Evolutionary conservation across 2,113 vertebrate species (phyloP), one percentile per base, ranked within the genome.

Genomic region (Myotis yumanensis): DNA sequence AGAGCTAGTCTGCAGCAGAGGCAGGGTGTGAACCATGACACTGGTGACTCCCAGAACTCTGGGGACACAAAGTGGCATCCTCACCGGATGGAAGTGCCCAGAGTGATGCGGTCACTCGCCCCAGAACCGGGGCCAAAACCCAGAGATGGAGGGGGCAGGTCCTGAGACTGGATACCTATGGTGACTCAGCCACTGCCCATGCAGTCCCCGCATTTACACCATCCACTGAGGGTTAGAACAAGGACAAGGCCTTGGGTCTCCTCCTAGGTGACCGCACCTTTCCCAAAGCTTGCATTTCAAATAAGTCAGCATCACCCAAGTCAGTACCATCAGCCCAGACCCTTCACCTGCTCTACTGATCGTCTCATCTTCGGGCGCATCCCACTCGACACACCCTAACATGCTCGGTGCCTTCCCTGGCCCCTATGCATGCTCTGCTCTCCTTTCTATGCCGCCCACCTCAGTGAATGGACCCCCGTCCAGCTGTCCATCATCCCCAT

Each of bases 371-470:
- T 3, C 12, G 7, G 30, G 3, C 7, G 30, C 59, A 2, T n/a
- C 77, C 84, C 77, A 7, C 54, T 3, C 1, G n/a, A 9, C 23
- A 9, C 23, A 14, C 23, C 23, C 20, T 43, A 17, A 22, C 43
- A 2, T 1, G 11, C 73, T 23, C 9, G 0, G 4, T 1, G 30
- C 14, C 46, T 37, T 22, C 15, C 35, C 15, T 1, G 0, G 0
- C 1, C 20, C 20, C 18, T 15, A 1, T 0, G 0, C 40, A 11
- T 0, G 3, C 15, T 32, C 86, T 11, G 6, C 51, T 81, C 32
- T 40, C 57, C 48, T 66, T 48, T 71, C 77, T 51, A 2, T 0
- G 20, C 5, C 12, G 9, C 64, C 52, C 16, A 1, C 3, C 72
- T 86, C 73, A 16, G 59, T 14, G 25, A 76, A 14, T 4, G 48